Evolutionary conservation across 1,140 invertebrate species (phyloP), one percentile per base, ranked within the genome.

Genomic region (Drosophila burlai): DNA sequence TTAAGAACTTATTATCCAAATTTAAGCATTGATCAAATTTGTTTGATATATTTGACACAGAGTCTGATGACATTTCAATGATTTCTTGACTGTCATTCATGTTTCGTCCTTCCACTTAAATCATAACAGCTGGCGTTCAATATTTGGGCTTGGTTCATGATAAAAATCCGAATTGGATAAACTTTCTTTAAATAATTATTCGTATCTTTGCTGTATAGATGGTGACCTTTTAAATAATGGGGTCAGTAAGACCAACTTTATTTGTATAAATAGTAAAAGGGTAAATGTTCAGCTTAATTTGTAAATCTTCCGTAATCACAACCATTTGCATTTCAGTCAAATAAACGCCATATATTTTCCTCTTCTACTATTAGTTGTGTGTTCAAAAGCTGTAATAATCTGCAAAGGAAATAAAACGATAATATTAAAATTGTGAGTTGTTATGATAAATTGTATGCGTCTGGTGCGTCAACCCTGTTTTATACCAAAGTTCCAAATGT

Each of bases 251-350:
- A 42, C 5, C 10, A 2, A 15, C 4, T n/a, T 9, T n/a, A 15
- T 18, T 24, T 61, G n/a, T 54, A 11, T 26, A 47, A 40, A 40
- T 42, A n/a, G 11, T 13, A n/a, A 18, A 16, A 16, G 10, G 26
- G n/a, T 69, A 31, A 52, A 24, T 34, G 68, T 64, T 9, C 31
- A 38, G 4, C 36, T 18, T 38, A 42, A 47, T 54, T 59, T 38
- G 15, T 46, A 42, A 15, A 46, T 45, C 46, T 45, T 58, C 40
- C 43, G 18, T 31, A 24, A 7, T 80, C 76, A 86, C 80, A 82
- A 77, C 67, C 68, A 61, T 66, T 68, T 31, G 59, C 31, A 36
- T 43, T 42, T 66, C 42, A 59, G 46, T 49, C 45, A 68, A 34
- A 34, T 66, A 57, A 26, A 38, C 40, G 13, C 64, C 47, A 21